A percentile compares a stretch with the other conserved stretches of the same genome.
Evolutionary conservation across 2,797 vertebrate species (phyloP).

Genomic region (Microhierax caerulescens): DNA sequence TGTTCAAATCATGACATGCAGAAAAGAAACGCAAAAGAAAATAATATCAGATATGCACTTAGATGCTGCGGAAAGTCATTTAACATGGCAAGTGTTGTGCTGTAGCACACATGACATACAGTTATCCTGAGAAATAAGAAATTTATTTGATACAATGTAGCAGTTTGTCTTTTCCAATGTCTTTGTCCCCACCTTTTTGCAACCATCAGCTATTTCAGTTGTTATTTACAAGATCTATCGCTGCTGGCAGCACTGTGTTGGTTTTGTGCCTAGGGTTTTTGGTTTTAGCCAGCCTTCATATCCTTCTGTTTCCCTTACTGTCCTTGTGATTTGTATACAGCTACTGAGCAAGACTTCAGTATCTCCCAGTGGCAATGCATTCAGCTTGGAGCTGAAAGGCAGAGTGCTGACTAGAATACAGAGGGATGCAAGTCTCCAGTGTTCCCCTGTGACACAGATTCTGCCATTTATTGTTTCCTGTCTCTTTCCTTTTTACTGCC

Average conservation of each 20-base stretch:
- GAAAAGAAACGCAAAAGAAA: background rate
- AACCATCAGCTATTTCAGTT: background rate
- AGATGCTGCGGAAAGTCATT: background rate
- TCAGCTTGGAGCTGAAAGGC: background rate
- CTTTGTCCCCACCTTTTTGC: background rate
- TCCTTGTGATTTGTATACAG: background rate
- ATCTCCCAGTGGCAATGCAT: background rate
- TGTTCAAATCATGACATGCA: rapidly evolving
- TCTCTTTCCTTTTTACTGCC: background rate
- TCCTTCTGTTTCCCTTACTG: background rate
- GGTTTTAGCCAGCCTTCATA: background rate
- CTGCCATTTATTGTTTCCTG: background rate
- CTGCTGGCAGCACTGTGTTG: background rate
- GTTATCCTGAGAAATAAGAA: background rate
- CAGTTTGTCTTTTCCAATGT: background rate
- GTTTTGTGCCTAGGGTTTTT: background rate
- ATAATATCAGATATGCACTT: background rate
- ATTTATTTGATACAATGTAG: background rate
- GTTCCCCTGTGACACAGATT: background rate
- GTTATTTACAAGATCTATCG: background rate
- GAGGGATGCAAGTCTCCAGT: background rate
- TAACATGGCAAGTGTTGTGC: rapidly evolving
- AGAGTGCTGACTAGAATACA: background rate
- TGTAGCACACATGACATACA: rapidly evolving
- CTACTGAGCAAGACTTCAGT: background rate